Conservation (phyloP, 2,888 invertebrate species). For the Cephonodes hylas region DNA sequence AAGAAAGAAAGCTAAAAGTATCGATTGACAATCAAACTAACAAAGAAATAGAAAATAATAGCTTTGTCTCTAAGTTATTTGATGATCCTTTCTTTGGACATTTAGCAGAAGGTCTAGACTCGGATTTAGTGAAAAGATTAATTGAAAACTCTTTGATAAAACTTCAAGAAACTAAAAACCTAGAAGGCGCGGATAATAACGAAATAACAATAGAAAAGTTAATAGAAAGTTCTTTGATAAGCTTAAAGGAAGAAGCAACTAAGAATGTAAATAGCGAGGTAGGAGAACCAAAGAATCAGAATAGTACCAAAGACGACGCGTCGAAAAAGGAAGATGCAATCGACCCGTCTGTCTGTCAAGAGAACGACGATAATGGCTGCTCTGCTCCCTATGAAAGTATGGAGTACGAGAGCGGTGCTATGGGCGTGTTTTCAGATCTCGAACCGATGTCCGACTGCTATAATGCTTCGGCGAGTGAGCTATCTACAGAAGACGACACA, state of each 20-base stretch:
- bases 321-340: constrained; percentile 41
- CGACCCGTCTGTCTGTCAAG: constrained; percentile 47
- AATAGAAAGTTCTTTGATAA: constrained; percentile 74
- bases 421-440: constrained; percentile 76
- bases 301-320: constrained; percentile 39
- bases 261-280: constrained; percentile 16
- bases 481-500: constrained; percentile 84
- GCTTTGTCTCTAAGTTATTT: constrained; percentile 81
- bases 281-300: constrained; percentile 44
- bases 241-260: constrained; percentile 60
- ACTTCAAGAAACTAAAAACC: constrained; percentile 74
- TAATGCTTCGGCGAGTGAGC: constrained; percentile 85
- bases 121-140: constrained; percentile 82
- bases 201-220: constrained; percentile 74
- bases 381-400: constrained; percentile 89
- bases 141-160: constrained; percentile 85
- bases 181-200: constrained; percentile 69
- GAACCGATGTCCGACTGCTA: constrained; percentile 86
- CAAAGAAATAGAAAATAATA: constrained; percentile 55
- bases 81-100: constrained; percentile 84
- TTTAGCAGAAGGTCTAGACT: constrained; percentile 82
- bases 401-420: constrained; percentile 84
- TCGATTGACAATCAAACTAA: constrained; percentile 28
- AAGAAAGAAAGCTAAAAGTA: constrained; percentile 34
- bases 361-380: constrained; percentile 80